Percentiles rank a stretch among this genome's conserved stretches.
These are phyloP conservation scores for Amphipoea lucens DNA, from an alignment of 2,888 invertebrate species.

Conservation along the genomic window DNA sequence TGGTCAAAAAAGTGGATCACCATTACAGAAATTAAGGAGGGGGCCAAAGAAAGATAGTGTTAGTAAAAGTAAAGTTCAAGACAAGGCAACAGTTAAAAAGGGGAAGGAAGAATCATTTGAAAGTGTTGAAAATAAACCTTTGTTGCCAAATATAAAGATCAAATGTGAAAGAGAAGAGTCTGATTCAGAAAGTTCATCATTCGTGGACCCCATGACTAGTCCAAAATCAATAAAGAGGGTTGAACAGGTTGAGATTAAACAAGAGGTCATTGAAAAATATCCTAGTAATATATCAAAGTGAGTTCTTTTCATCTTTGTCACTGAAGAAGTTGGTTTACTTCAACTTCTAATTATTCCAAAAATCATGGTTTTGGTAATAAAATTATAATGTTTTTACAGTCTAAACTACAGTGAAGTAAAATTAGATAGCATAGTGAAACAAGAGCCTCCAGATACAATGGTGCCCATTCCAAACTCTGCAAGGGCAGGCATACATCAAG, in stretches of 20 bases:
- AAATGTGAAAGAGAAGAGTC: slow-evolving; percentile 86
- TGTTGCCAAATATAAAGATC: slow-evolving; percentile 85
- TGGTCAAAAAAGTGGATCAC: slow-evolving; percentile 79
- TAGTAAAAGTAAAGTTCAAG: slow-evolving; percentile 73
- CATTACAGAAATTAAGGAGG: slow-evolving; percentile 79
- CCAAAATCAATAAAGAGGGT: slow-evolving; percentile 84
- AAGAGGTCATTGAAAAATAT: slow-evolving; percentile 82
- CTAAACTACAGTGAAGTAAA: slow-evolving; percentile 78
- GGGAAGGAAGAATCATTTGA: slow-evolving; percentile 82
- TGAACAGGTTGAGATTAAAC: slow-evolving; percentile 82
- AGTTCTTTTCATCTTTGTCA: slow-evolving; percentile 61
- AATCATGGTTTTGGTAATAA: background rate
- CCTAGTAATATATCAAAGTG: slow-evolving; percentile 74
- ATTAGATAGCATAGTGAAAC: slow-evolving; percentile 79
- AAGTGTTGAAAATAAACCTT: slow-evolving; percentile 79
- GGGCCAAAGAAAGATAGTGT: slow-evolving; percentile 80
- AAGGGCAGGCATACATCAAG: slow-evolving; percentile 73
- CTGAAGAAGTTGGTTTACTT: background rate
- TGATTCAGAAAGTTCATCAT: slow-evolving; percentile 88
- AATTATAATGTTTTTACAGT: slow-evolving; percentile 65
- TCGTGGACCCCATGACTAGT: slow-evolving; percentile 85
- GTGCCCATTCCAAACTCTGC: slow-evolving; percentile 73
- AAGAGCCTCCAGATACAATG: slow-evolving; percentile 81
- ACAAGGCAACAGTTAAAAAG: slow-evolving; percentile 75
- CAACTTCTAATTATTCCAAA: background rate